phyloP scores from a whole-genome alignment of 2,888 invertebrate species.

The Nomada fabriciana region DNA sequence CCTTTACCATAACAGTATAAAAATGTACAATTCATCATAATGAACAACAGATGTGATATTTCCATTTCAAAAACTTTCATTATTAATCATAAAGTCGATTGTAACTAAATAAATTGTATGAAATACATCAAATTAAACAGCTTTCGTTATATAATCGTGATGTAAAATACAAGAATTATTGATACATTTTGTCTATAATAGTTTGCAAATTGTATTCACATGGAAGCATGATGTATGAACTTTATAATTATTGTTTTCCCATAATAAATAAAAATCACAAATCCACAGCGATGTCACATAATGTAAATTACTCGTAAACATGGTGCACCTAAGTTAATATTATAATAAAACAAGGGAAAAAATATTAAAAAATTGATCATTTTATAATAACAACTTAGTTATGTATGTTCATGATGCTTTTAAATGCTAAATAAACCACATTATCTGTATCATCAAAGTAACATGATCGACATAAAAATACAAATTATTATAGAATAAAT shows the following conservation, averaged over 20 bases:
- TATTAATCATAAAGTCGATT: not conserved
- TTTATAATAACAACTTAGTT: not conserved
- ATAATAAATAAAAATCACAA: constrained; percentile 4
- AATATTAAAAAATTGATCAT: not conserved
- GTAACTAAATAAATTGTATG: constrained; percentile 14
- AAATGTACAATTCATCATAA: constrained; percentile 3
- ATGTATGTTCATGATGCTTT: not conserved
- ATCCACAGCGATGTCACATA: constrained; percentile 4
- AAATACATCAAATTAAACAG: constrained; percentile 41
- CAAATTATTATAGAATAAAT: not conserved
- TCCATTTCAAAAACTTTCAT: not conserved
- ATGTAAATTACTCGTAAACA: not conserved
- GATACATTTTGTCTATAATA: not conserved
- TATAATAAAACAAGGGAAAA: not conserved
- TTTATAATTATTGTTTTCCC: constrained; percentile 1
- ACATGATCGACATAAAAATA: not conserved
- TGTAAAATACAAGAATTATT: constrained; percentile 8
- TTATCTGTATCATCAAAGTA: not conserved
- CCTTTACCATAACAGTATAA: not conserved
- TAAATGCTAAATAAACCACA: constrained; percentile 6
- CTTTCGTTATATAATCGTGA: constrained; percentile 15
- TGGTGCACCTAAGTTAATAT: too few species aligned
- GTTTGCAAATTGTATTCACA: not conserved
- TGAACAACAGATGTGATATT: not conserved
- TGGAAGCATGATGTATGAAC: not conserved